Evolutionary conservation across 2,888 invertebrate genomes (phyloP).

Genomic region (Archips crataeganus): DNA sequence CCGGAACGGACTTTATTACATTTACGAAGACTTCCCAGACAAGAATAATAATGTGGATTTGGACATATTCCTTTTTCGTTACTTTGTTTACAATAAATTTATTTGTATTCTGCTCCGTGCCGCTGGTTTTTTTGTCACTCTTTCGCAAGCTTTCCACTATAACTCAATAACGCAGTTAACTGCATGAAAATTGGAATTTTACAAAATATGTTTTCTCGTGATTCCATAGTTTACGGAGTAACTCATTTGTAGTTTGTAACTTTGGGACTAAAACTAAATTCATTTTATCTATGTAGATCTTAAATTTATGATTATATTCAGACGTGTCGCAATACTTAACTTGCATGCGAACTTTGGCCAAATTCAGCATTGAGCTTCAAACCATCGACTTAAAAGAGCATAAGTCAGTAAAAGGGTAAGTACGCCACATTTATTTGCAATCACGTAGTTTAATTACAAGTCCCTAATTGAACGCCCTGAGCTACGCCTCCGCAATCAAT

Average conservation of each 20-base stretch:
- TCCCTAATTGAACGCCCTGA: conserved; percentile 6
- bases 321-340: conserved; percentile 30
- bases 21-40: conserved; percentile 70
- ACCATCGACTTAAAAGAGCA: conserved; percentile 39
- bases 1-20: conserved; percentile 66
- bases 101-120: conserved; percentile 66
- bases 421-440: conserved; percentile 31
- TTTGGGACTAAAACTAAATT: neutral
- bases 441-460: conserved; percentile 23
- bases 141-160: conserved; percentile 42
- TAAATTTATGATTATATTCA: conserved; percentile 14
- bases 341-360: conserved; percentile 42
- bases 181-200: conserved; percentile 20
- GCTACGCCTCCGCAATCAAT: conserved; percentile 26
- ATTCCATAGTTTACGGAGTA: conserved; percentile 1
- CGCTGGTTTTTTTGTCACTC: conserved; percentile 53
- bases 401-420: conserved; percentile 38
- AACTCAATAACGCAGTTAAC: conserved; percentile 16
- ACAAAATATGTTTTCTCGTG: neutral
- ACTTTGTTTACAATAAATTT: conserved; percentile 70
- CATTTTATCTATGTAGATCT: neutral
- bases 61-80: conserved; percentile 59
- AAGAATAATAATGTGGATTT: conserved; percentile 72
- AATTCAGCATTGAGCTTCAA: conserved; percentile 41
- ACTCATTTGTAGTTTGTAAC: neutral